phyloP scores from a whole-genome alignment of 2,888 invertebrate species.

The Oligia latruncula region DNA sequence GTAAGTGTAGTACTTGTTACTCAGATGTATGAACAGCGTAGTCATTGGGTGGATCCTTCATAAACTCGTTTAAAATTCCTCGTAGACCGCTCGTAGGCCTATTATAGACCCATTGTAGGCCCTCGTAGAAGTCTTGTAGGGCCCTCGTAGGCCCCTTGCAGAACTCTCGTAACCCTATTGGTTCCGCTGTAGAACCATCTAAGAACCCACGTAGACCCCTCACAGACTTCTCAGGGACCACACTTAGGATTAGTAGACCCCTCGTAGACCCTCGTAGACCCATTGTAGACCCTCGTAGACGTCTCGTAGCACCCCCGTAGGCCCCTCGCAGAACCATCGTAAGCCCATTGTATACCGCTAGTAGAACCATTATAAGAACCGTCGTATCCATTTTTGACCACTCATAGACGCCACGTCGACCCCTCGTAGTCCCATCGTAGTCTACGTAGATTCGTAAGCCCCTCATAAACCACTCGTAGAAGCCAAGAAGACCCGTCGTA shows the following conservation, averaged over 20 bases:
- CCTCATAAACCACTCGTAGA: background rate
- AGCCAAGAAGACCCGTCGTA: background rate
- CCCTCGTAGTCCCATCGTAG: too few species aligned
- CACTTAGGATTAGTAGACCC: too few species aligned
- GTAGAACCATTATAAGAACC: too few species aligned
- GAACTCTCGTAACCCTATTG: background rate
- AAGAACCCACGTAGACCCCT: background rate
- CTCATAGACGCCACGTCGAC: background rate
- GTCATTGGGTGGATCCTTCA: background rate
- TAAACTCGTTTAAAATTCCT: background rate
- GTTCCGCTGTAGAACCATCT: background rate
- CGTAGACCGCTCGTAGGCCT: background rate
- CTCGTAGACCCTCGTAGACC: too few species aligned
- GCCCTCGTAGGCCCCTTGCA: background rate
- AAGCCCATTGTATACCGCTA: too few species aligned
- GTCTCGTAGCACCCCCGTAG: too few species aligned
- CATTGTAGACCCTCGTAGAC: too few species aligned
- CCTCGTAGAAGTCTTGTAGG: too few species aligned
- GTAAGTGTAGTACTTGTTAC: background rate
- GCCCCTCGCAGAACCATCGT: too few species aligned
- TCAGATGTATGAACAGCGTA: background rate
- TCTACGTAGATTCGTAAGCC: too few species aligned
- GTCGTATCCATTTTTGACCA: too few species aligned
- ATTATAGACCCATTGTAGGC: background rate
- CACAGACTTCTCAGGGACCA: background rate